Percentiles rank a stretch among this genome's conserved stretches.
Conservation (phyloP, 2,113 vertebrate genomes). For the Hippopotamus amphibius region DNA sequence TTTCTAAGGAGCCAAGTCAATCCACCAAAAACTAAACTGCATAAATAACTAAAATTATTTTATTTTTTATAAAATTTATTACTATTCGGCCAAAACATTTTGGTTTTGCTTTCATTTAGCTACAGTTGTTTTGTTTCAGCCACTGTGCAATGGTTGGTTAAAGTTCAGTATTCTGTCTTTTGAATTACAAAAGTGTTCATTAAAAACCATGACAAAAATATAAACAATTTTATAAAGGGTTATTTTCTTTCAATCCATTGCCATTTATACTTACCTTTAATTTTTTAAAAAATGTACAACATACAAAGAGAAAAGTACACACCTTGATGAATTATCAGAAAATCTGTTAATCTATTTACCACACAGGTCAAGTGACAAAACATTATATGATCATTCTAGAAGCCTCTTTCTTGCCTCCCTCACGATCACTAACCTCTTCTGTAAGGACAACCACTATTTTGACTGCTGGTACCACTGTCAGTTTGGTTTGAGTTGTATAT, state of each 20-base stretch:
- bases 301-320: neutral
- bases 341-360: neutral
- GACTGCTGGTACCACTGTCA: neutral
- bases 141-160: neutral
- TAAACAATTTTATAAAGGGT: neutral
- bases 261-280: neutral
- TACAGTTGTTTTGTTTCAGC: neutral
- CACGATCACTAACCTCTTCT: neutral
- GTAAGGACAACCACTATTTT: neutral
- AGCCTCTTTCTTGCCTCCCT: neutral
- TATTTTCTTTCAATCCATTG: conserved; percentile 31
- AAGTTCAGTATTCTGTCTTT: neutral
- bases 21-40: neutral
- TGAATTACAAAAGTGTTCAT: neutral
- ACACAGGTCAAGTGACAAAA: neutral
- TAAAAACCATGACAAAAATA: conserved; percentile 18
- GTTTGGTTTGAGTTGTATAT: neutral
- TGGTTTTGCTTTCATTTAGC: neutral
- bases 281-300: neutral
- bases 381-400: neutral
- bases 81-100: neutral
- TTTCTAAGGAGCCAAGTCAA: conserved; percentile 35
- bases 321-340: conserved; percentile 52
- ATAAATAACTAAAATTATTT: conserved; percentile 51
- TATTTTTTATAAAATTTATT: neutral